Percentiles rank a stretch among this genome's conserved stretches.
phyloP scores from a whole-genome alignment of 2,888 invertebrate genomes.

The Acheta domesticus region DNA sequence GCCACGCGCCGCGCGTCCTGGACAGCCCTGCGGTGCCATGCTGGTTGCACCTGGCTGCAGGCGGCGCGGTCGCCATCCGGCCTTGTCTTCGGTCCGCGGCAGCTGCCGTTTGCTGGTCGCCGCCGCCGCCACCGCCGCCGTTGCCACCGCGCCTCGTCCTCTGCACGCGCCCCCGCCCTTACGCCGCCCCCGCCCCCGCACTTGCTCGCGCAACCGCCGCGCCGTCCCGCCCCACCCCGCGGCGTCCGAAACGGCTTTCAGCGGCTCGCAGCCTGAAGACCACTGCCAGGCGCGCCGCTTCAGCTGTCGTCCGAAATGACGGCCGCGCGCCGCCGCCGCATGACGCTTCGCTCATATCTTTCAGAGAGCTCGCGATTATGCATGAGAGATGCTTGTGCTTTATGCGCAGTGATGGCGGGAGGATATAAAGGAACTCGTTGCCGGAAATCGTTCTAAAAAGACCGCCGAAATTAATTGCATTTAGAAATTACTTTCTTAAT shows the following conservation, averaged over 20 bases:
- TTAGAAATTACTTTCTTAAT: no score
- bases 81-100: conserved; percentile 18
- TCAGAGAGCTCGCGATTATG: no score
- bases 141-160: not conserved
- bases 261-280: not conserved
- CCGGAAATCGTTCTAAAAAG: no score
- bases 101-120: conserved; percentile 1
- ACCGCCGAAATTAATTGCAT: no score
- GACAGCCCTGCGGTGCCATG: conserved; percentile 30
- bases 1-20: not conserved
- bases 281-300: not conserved
- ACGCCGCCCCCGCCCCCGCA: not conserved
- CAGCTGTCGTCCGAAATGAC: no score
- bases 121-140: not conserved
- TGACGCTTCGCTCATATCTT: no score
- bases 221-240: not conserved
- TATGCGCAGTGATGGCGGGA: no score
- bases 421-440: no score
- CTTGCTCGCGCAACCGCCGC: not conserved
- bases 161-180: not conserved
- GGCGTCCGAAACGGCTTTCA: conserved; percentile 9
- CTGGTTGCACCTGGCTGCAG: conserved; percentile 31
- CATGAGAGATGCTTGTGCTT: no score
- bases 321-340: no score
- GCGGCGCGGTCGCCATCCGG: conserved; percentile 28